These are phyloP conservation scores for Kobus ellipsiprymnus DNA, from an alignment of 2,113 vertebrate species.

Conservation along the genomic window DNA sequence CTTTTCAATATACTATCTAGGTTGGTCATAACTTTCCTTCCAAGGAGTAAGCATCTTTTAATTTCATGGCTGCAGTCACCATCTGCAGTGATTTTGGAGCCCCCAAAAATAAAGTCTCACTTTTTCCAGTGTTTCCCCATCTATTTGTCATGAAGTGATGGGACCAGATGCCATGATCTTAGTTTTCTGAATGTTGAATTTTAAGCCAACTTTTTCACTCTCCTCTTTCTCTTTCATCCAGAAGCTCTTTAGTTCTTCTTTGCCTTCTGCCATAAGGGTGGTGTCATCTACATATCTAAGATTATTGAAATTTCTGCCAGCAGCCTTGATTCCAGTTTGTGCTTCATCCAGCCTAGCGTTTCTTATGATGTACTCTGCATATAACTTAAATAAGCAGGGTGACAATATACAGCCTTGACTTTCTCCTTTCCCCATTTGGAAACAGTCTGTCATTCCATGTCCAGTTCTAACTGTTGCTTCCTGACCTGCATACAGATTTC, in stretches of 20 bases:
- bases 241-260: background rate
- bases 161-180: background rate
- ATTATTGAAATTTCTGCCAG: background rate
- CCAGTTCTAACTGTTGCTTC: background rate
- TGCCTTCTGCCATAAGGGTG: background rate
- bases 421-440: background rate
- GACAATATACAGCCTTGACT: background rate
- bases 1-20: background rate
- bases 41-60: background rate
- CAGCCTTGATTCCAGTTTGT: background rate
- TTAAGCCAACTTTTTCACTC: background rate
- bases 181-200: background rate
- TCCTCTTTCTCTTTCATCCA: background rate
- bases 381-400: background rate
- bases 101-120: accelerated
- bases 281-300: background rate
- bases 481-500: background rate
- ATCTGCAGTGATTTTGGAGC: background rate
- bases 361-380: background rate
- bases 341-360: background rate
- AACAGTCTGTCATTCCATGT: background rate
- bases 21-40: background rate
- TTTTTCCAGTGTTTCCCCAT: background rate
- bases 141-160: background rate
- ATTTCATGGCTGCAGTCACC: background rate